Evolutionary conservation across 23 tunicate genomes (phyloP), one percentile per base, ranked within the genome.

Genomic region (Trididemnum clinides): DNA sequence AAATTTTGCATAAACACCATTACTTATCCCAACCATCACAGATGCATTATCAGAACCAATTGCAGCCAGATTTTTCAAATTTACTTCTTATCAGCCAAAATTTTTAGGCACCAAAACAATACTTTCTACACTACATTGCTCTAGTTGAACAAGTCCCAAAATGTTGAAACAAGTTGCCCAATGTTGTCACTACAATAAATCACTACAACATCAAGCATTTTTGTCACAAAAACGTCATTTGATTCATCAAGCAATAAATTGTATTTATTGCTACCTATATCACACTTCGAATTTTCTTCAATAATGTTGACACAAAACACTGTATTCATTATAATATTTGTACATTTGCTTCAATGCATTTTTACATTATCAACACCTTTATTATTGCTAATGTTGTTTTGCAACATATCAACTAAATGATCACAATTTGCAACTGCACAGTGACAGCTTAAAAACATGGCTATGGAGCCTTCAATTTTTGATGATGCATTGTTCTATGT

Each of bases 1-100:
- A 33, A 85, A 50, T 34, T 75, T 85, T 25, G 82, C 82, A 62
- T 71, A 33, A 2, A 85, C 64, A 33, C 59, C 66, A 37, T 59
- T 76, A 34, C 75, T 85, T 34, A 71, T 44, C 15, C 88, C 82
- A 1, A 18, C 51, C 82, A 77, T 62, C 23, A 62, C 70, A 62
- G 26, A 18, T 62, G 70, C 70, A 62, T 62, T 62, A 62, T 62
- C 70, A 18, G 70, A 10, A 62, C 70, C 70, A 62, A 62, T 62
- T 20, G 25, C 70, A 18, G 70, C 25, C 23, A 62, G 70, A 18
- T 22, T 62, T 18, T 62, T 62, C 26, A 18, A 18, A 62, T 62
- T 21, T 62, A 62, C 15, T 62, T 20, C 25, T 62, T 62, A 20
- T 18, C 27, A 62, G 23, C n/a, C 23, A 62, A 22, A 18, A 62